Evolutionary conservation across 1,140 invertebrate genomes (phyloP), one percentile per base, ranked within the genome.

Genomic region (Heterodera carotae): DNA sequence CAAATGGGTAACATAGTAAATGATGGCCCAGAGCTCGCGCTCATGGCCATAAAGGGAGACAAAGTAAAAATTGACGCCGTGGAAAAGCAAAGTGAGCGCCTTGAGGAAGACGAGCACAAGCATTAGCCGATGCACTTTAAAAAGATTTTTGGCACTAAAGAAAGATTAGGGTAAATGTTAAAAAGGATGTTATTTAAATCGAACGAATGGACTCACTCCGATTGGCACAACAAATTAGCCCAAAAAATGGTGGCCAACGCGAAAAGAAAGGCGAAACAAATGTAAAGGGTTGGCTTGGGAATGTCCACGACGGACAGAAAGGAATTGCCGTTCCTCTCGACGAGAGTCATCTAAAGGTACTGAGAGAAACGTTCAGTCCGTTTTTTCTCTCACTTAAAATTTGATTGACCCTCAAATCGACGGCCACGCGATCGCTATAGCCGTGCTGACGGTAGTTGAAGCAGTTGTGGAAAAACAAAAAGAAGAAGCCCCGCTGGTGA

Each of bases 81-180:
- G 96, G 88, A 98, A 97, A 48, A 97, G 91, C 59, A 98, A 88
- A 0, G 95, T 96, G 12, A 97, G 86, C 0, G 94, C 93, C 88
- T 98, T 98, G 8, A 98, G 88, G 15, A 81, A 95, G 1, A 98
- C 93, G 67, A 99, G 89, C 6, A 94, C 92, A 60, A 94, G 93
- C 97, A 99, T 99, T 62, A 99, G 90, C 76, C 96, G 96, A 88
- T 99, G 97, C 77, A 98, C 96, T 89, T 96, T 94, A 88, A 94
- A 98, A 0, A 97, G 94, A 78, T 89, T 88, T 2, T 93, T 92
- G 75, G 92, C 92, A 82, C 53, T 89, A 88, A 82, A 2, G 31
- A 73, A 25, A 31, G 15, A 73, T 43, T n/a, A n/a, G 39, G 66
- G 22, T 1, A 18, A 27, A 39, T 69, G 43, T 18, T 7, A 62